Conservation (phyloP, 2,797 vertebrate genomes). For the Manis javanica region DNA sequence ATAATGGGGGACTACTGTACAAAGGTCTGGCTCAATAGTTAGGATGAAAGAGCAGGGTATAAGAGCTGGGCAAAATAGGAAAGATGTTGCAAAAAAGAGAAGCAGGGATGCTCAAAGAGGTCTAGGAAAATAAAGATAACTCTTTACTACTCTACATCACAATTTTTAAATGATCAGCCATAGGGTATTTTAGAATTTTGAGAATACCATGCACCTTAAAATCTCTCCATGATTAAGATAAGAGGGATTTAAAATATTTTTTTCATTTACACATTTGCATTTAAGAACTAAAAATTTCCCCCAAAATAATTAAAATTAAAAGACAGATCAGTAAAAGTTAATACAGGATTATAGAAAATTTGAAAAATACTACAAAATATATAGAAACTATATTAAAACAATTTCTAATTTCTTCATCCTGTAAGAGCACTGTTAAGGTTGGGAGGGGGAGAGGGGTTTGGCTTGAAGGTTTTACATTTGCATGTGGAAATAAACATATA, state of each 20-base stretch:
- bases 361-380: conserved; percentile 40
- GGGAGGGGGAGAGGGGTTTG: neutral
- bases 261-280: neutral
- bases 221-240: neutral
- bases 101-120: neutral
- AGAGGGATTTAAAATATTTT: neutral
- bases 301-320: neutral
- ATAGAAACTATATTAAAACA: conserved; percentile 16
- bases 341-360: neutral
- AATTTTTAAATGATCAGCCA: conserved; percentile 23
- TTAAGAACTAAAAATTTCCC: conserved; percentile 10
- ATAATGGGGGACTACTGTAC: neutral
- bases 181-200: neutral
- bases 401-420: conserved; percentile 22
- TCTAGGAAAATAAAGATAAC: neutral
- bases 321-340: neutral
- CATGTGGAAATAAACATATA: neutral
- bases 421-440: neutral
- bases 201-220: neutral
- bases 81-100: neutral
- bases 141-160: neutral
- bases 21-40: neutral
- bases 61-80: neutral
- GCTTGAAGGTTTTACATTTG: neutral
- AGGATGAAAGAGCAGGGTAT: neutral